Conservation (phyloP, 2,797 vertebrate species). For the Myotis pilosus region DNA sequence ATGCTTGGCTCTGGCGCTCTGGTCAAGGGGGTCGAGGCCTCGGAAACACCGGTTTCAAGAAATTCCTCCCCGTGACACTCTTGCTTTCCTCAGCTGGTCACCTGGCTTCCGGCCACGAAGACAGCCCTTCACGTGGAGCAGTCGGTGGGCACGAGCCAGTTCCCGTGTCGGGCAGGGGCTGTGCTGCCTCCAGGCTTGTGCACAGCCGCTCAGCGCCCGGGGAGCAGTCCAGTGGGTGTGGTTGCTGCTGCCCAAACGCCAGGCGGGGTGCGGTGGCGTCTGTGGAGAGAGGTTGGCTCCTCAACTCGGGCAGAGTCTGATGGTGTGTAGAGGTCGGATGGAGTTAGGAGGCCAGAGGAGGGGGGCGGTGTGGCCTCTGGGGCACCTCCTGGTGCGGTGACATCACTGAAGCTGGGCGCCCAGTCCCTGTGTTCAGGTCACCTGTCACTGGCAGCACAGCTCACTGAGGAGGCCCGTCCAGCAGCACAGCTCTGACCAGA, state of each 20-base stretch:
- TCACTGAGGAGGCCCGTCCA: conserved; percentile 27
- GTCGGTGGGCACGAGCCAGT: not conserved
- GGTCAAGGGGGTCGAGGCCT: not conserved
- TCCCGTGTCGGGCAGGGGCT: not conserved
- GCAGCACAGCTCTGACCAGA: not conserved
- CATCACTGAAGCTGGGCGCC: not conserved
- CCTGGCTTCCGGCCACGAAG: not conserved
- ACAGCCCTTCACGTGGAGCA: not conserved
- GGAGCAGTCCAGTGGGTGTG: not conserved
- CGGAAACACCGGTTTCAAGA: not conserved
- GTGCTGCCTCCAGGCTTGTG: not conserved
- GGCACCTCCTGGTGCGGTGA: not conserved
- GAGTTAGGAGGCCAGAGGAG: not conserved
- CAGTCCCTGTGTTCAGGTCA: conserved; percentile 35
- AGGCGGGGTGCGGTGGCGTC: not conserved
- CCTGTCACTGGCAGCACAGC: conserved; percentile 54
- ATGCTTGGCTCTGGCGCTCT: not conserved
- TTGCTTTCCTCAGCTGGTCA: not conserved
- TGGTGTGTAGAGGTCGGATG: conserved; percentile 8
- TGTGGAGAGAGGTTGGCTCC: conserved; percentile 3
- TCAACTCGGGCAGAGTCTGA: conserved; percentile 22
- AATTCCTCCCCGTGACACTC: not conserved
- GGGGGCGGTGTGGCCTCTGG: not conserved
- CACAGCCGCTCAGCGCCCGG: not conserved
- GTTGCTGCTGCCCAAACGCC: not conserved